Base-by-base conservation (phyloP, 2,113 vertebrate species). In the Eurypyga helias region DNA sequence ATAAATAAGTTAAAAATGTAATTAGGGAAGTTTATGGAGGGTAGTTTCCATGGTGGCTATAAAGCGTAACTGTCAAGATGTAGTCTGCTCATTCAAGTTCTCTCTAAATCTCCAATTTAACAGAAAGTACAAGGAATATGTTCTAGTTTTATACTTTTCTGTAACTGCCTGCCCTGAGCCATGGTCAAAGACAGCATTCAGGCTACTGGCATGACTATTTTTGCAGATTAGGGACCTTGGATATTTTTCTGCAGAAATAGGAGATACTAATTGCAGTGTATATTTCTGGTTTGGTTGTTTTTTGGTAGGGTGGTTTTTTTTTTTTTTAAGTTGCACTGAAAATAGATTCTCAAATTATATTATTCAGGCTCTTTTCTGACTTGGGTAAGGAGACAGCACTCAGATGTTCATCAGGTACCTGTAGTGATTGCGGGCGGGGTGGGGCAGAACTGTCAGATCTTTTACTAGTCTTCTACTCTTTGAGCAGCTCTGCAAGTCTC, bases 1-100 rank as follows among this genome's bases (percentile, higher is more conserved):
- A 38, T 46, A 78, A 89, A 49, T 17, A 24, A 84, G 55, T 69
- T 81, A 58, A 90, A 95, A 92, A 81, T 48, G 11, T 36, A 73
- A 84, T 77, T 81, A 55, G 31, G 26, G 19, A 46, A 17, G 9
- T 65, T 87, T 60, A 28, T 71, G n/a, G 38, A 54, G 15, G 25
- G 7, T 61, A 69, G 58, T 41, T 54, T 61, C 55, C 10, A 26
- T 6, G 8, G 28, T 58, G 67, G 24, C 51, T 91, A 13, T 90
- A 36, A 92, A 86, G 17, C 6, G 0, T 71, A 76, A 29, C 31
- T 84, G 18, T 76, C 29, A 43, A 65, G 43, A 55, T 66, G 20
- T 67, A 55, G 20, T 24, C 33, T 82, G 25, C n/a, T 87, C 20
- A 18, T 92, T 81, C 46, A 77, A 28, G 5, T 92, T 72, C 36